Base-by-base conservation (phyloP, 2,888 invertebrate genomes). In the Aromia moschata region DNA sequence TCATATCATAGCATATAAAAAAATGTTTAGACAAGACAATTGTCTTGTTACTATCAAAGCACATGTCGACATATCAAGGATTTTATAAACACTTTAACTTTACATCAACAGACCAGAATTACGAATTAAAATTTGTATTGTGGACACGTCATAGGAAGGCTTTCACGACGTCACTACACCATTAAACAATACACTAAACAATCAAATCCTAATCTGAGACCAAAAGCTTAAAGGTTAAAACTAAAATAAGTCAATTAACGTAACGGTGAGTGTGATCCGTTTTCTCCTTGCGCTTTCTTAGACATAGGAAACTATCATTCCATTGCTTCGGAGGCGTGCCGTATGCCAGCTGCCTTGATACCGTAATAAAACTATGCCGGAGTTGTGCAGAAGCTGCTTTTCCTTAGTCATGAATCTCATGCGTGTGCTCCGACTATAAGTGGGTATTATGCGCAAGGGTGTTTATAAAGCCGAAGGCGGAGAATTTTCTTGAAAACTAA, bases 181-280 rank as follows among this genome's bases (percentile, higher is more conserved):
- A 33, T 33, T 33, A 33, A 33, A 33, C 11, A 33, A 33, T 11
- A 7, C 33, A n/a, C 5, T n/a, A 5, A 61, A 60, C 58, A 65
- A 65, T 65, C 65, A 60, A 58, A 58, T 51, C 47, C 46, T 55
- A 58, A 46, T 54, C 46, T 52, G 56, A 58, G 62, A 65, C 60
- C 62, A 62, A 65, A 56, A 54, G 56, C 44, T 43, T 55, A 62
- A 58, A 58, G 31, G 54, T 47, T 20, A 46, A 51, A 54, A 43
- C 51, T 55, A 53, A 57, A 37, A 52, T 40, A 60, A 61, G 65
- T 65, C 65, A 65, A 65, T 65, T 65, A 65, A 55, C 52, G 36
- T 56, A 55, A 47, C 41, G 43, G 49, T 59, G 30, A 56, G 57
- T 66, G 64, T 64, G 61, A 64, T 64, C 41, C 53, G n/a, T n/a